Conservation (phyloP, 1,140 invertebrate species). For the Orius insidiosus region DNA sequence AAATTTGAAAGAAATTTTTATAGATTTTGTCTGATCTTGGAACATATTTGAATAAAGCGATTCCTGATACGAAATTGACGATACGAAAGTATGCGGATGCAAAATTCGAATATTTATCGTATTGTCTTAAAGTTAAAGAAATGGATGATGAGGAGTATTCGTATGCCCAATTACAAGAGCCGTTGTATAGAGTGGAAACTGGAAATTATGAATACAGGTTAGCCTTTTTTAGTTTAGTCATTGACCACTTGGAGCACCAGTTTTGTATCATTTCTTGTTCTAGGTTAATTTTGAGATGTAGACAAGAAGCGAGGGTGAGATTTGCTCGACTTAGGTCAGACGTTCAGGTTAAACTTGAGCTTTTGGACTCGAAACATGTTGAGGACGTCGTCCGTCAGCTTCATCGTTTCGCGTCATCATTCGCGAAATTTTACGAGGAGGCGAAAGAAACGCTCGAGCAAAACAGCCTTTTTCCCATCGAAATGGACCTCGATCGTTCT, state of each 20-base stretch:
- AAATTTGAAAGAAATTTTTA: too few species aligned
- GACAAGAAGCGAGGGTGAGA: conserved; percentile 76
- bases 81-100: conserved; percentile 94
- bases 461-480: conserved; percentile 79
- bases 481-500: conserved; percentile 81
- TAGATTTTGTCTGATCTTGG: conserved; percentile 83
- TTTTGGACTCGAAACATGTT: conserved; percentile 94
- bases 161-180: conserved; percentile 86
- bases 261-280: conserved; percentile 14
- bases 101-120: conserved; percentile 97
- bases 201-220: conserved; percentile 97
- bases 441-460: conserved; percentile 49
- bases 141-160: conserved; percentile 97
- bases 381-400: conserved; percentile 80
- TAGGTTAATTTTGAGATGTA: conserved; percentile 77
- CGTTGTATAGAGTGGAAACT: conserved; percentile 91
- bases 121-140: conserved; percentile 94
- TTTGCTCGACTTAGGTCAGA: conserved; percentile 89
- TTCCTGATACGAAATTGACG: conserved; percentile 92
- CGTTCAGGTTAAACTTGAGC: conserved; percentile 90
- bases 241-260: not conserved
- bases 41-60: conserved; percentile 91
- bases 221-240: not conserved
- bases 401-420: conserved; percentile 30
- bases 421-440: conserved; percentile 28